phyloP scores from a whole-genome alignment of 2,797 vertebrate genomes.

The Melanogrammus aeglefinus region DNA sequence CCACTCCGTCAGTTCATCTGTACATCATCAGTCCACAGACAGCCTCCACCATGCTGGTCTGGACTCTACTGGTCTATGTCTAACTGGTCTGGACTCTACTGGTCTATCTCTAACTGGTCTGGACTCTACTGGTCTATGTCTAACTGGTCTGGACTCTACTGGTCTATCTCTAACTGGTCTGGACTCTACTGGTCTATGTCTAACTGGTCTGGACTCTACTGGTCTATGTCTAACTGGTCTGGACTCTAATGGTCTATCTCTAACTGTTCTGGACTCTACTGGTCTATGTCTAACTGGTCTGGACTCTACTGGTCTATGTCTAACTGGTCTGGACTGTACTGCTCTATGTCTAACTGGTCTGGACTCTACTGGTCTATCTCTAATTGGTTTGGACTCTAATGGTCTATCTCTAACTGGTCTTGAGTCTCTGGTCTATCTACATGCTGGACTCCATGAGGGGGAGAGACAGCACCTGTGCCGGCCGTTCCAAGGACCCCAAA shows the following conservation, averaged over 20 bases:
- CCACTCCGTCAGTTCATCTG: background rate
- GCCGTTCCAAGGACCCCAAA: background rate
- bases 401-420: background rate
- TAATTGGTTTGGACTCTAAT: background rate
- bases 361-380: too few relatives aligned
- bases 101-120: too few relatives aligned
- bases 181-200: too few relatives aligned
- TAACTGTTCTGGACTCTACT: background rate
- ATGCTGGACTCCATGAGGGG: conserved; percentile 3
- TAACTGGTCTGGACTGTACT: background rate
- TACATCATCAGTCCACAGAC: background rate
- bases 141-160: background rate
- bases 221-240: too few relatives aligned
- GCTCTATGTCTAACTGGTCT: too few relatives aligned
- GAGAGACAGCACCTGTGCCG: background rate
- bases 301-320: too few relatives aligned
- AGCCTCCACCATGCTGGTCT: background rate
- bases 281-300: too few relatives aligned
- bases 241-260: too few relatives aligned
- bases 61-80: background rate
- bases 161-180: background rate
- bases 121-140: too few relatives aligned
- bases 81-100: background rate
- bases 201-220: background rate
- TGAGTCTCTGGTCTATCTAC: background rate